Evolutionary conservation across 2,888 invertebrate species (phyloP).

Genomic region (Parelbella ahira): DNA sequence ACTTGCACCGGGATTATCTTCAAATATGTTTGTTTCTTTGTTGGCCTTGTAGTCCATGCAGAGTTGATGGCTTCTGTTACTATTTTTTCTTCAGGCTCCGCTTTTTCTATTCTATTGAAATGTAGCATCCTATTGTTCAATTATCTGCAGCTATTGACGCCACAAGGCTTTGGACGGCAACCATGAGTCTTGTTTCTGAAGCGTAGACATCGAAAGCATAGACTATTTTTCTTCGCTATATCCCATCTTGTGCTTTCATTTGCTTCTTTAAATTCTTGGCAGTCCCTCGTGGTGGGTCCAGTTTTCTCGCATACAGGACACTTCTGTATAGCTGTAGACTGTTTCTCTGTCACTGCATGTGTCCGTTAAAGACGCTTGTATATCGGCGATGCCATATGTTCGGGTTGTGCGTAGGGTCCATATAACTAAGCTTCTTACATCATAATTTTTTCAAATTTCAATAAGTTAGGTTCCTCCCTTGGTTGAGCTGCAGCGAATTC

Average conservation of each 20-base stretch:
- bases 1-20: conserved; percentile 25
- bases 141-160: conserved; percentile 3
- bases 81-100: too few relatives aligned
- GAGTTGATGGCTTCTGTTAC: too few relatives aligned
- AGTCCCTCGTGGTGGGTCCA: neutral
- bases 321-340: too few relatives aligned
- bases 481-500: neutral
- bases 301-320: neutral
- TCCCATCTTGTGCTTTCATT: conserved; percentile 4
- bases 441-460: neutral
- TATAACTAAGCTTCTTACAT: neutral
- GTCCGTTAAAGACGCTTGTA: too few relatives aligned
- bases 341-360: too few relatives aligned
- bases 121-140: conserved; percentile 2
- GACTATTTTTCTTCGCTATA: neutral
- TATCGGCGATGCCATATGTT: too few relatives aligned
- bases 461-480: neutral
- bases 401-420: neutral
- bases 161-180: conserved; percentile 6
- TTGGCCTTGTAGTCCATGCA: too few relatives aligned
- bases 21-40: too few relatives aligned
- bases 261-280: neutral
- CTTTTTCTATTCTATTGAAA: too few relatives aligned
- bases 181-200: neutral
- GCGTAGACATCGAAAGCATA: conserved; percentile 9